Percentiles rank a stretch among this genome's conserved stretches.
Conservation (phyloP, 2,888 invertebrate genomes). For the Orthosia gracilis region DNA sequence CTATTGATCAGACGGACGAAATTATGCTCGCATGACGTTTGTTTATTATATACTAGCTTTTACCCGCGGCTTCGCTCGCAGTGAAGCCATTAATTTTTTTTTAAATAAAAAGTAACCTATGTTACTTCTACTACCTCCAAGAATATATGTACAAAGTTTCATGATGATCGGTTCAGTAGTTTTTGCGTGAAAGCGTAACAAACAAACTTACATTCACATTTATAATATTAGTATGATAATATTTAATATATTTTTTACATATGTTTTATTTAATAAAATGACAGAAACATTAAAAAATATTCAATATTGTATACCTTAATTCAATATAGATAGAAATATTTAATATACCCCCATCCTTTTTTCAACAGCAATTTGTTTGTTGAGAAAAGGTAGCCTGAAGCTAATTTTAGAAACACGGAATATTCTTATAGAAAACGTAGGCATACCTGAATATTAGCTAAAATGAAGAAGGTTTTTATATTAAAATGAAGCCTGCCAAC, state of each 20-base stretch:
- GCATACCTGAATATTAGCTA: conserved; percentile 27
- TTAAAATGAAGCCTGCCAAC: conserved; percentile 45
- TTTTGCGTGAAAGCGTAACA: too few species aligned
- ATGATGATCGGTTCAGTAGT: too few species aligned
- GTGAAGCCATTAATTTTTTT: too few species aligned
- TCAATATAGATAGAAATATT: not conserved
- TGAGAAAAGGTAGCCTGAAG: not conserved
- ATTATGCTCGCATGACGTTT: not conserved
- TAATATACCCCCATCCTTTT: conserved; percentile 8
- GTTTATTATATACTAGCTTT: too few species aligned
- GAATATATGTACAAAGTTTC: too few species aligned
- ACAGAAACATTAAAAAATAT: not conserved
- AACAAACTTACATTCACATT: too few species aligned
- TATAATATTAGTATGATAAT: too few species aligned
- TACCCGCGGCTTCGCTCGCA: too few species aligned
- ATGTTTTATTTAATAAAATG: not conserved
- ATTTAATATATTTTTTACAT: too few species aligned
- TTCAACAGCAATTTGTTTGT: conserved; percentile 12
- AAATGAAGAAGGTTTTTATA: conserved; percentile 50
- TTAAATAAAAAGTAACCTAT: too few species aligned
- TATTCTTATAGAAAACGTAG: conserved; percentile 8
- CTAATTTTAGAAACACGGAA: conserved; percentile 7
- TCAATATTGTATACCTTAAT: not conserved
- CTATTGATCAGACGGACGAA: not conserved
- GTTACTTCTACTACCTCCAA: too few species aligned